Base-by-base conservation (phyloP, 1,140 invertebrate species). In the Chlorops oryzae region DNA sequence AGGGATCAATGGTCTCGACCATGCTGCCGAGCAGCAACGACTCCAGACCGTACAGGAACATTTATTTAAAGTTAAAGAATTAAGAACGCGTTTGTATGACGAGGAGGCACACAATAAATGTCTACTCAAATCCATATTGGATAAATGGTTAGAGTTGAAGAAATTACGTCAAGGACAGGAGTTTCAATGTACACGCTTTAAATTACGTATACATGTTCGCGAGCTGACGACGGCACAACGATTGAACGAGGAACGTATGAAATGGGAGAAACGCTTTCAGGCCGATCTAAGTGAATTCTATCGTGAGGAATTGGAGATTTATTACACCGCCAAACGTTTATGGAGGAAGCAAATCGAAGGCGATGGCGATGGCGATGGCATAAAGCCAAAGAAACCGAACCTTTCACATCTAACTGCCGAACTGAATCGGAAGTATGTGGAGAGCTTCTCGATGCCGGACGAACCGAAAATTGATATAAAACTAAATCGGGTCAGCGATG, bases 391-490 rank as follows among this genome's bases (percentile, higher is more conserved):
- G 5, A 73, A 75, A 46, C 70, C 73, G 12, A 54, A 68, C 37
- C 60, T 70, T 39, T 56, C 59, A 1, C 42, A 58, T 13, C 52
- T 74, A 6, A 63, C 68, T 56, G 50, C 57, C 7, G 61, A 63
- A 18, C 47, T 75, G 2, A 54, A 52, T 10, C 53, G 58, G 17
- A 63, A 72, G 24, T 71, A 75, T 37, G 54, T 62, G 5, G 64
- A 74, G 25, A 62, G 74, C 35, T 73, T 78, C 24, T 60, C 69
- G 52, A 66, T 73, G 22, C 75, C 77, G 0, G 76, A 73, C 24
- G 78, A 80, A 49, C 78, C 77, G 9, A 56, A 65, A 18, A 61
- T 81, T 6, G 49, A 64, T 18, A 52, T 81, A n/a, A 52, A 70
- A 22, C 57, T 77, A 17, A 58, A 37, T 62, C 64, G 45, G 20